These are phyloP conservation scores for Ochropleura plecta DNA, from an alignment of 2,888 invertebrate species.

Conservation along the genomic window DNA sequence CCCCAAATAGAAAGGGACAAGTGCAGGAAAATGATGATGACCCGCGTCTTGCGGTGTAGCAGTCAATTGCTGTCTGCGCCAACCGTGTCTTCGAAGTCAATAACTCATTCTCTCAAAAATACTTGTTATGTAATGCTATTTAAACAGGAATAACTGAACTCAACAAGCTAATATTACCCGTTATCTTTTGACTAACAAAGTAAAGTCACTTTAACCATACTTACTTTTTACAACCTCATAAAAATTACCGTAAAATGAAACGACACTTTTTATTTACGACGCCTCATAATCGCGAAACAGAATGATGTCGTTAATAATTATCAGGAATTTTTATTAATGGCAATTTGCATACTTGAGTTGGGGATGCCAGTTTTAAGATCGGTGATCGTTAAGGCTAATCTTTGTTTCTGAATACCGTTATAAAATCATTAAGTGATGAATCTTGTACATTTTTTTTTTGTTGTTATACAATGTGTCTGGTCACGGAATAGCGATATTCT, in stretches of 20 bases:
- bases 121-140: neutral
- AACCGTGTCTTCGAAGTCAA: too few relatives aligned
- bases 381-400: neutral
- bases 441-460: too few relatives aligned
- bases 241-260: slow-evolving; percentile 64
- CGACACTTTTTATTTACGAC: slow-evolving; percentile 62
- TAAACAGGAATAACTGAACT: slow-evolving; percentile 27
- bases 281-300: slow-evolving; percentile 51
- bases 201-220: slow-evolving; percentile 55
- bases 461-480: too few relatives aligned
- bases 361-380: neutral
- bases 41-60: too few relatives aligned
- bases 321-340: slow-evolving; percentile 40
- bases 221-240: slow-evolving; percentile 52
- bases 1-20: neutral
- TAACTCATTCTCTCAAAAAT: neutral
- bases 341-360: slow-evolving; percentile 39
- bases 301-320: slow-evolving; percentile 61
- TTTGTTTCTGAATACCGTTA: too few relatives aligned
- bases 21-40: neutral
- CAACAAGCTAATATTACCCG: slow-evolving; percentile 31
- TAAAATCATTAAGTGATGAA: neutral
- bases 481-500: too few relatives aligned
- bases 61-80: too few relatives aligned
- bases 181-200: slow-evolving; percentile 56